phyloP scores from a whole-genome alignment of 1,140 invertebrate species.

The Brachionus calyciflorus region DNA sequence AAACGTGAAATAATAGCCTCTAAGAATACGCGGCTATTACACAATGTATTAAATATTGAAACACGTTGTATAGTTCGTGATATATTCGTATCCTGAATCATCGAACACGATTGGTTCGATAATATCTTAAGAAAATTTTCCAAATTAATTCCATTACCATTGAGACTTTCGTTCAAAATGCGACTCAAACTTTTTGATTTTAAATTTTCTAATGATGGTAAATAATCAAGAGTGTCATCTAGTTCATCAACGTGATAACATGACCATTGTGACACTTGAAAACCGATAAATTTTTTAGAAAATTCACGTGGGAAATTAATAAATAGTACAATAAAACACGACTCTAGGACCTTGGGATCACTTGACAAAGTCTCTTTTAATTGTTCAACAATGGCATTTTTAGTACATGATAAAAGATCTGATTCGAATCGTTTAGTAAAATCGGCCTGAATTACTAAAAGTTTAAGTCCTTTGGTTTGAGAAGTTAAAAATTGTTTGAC shows the following conservation, averaged over 20 bases:
- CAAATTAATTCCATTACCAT: neutral
- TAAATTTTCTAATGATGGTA: neutral
- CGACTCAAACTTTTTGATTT: neutral
- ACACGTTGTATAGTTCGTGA: constrained; percentile 26
- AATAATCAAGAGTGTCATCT: neutral
- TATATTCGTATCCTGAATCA: constrained; percentile 39
- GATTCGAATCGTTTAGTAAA: constrained; percentile 51
- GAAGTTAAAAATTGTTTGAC: constrained; percentile 39
- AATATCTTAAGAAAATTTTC: neutral
- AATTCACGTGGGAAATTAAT: constrained; percentile 53
- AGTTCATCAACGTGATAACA: constrained; percentile 39
- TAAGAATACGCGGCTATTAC: neutral
- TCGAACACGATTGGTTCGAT: neutral
- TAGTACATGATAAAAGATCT: constrained; percentile 53
- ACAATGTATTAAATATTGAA: neutral
- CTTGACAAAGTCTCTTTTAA: neutral
- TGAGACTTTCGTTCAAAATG: neutral
- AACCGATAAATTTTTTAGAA: constrained; percentile 53
- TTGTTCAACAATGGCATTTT: constrained; percentile 48
- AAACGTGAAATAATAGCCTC: neutral
- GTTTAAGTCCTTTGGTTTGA: constrained; percentile 34
- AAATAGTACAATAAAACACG: constrained; percentile 50
- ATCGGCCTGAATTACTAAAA: constrained; percentile 56
- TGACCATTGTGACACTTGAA: constrained; percentile 48
- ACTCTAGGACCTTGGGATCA: constrained; percentile 47